Conservation (phyloP, 2,113 vertebrate genomes). For the Centrocercus urophasianus region DNA sequence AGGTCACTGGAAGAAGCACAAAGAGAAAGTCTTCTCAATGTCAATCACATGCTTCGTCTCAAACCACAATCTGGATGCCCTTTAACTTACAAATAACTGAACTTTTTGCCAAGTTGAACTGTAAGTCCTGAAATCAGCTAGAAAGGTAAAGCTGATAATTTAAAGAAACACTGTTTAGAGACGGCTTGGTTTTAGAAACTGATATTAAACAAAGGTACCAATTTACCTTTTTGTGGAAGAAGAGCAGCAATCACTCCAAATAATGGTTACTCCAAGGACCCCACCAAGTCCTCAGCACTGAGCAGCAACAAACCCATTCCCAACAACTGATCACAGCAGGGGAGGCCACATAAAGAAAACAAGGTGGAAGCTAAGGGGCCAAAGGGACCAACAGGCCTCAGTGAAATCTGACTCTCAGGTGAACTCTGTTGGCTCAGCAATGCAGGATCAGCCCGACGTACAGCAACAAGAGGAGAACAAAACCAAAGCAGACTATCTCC, state of each 20-base stretch:
- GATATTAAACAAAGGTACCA: too few species aligned
- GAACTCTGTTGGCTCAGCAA: fast-evolving
- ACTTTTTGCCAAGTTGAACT: not conserved
- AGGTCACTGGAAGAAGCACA: not conserved
- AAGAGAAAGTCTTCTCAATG: not conserved
- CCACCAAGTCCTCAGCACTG: not conserved
- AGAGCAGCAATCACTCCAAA: not conserved
- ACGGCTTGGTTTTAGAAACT: not conserved
- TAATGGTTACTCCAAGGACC: not conserved
- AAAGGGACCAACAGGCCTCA: too few species aligned
- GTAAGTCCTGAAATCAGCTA: not conserved
- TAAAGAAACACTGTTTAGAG: not conserved
- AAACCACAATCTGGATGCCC: too few species aligned
- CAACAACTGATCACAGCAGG: not conserved
- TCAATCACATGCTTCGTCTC: not conserved
- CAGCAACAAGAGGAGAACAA: not conserved
- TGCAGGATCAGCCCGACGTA: fast-evolving
- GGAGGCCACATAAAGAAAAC: not conserved
- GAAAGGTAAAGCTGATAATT: not conserved
- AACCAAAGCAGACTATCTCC: not conserved
- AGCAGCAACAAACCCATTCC: not conserved
- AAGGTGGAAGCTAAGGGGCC: not conserved
- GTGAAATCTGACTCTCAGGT: fast-evolving
- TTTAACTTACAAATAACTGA: not conserved
- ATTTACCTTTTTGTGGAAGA: not conserved